A percentile compares a stretch with the other conserved stretches of the same genome.
Evolutionary conservation across 2,888 invertebrate species (phyloP).

Genomic region (Laspeyria flexula): DNA sequence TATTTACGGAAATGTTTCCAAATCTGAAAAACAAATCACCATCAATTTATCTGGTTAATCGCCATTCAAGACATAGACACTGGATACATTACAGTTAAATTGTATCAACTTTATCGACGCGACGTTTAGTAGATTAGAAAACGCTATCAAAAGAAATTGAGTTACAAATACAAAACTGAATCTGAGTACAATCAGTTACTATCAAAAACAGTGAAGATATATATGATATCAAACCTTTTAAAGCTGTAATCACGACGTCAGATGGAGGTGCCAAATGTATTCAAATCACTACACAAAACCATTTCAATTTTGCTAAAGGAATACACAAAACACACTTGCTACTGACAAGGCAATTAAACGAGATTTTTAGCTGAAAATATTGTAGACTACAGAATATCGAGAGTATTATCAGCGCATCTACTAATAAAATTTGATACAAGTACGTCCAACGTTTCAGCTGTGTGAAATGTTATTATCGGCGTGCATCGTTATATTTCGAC

Average conservation of each 20-base stretch:
- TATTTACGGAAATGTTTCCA: too few relatives aligned
- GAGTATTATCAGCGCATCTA: not conserved
- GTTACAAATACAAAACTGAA: too few relatives aligned
- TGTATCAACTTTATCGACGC: too few relatives aligned
- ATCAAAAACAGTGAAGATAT: not conserved
- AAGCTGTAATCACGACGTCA: not conserved
- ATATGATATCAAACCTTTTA: not conserved
- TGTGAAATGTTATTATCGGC: not conserved
- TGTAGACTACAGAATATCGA: conserved; percentile 27
- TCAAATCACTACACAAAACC: conserved; percentile 9
- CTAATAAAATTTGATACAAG: conserved; percentile 4
- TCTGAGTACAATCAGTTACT: too few relatives aligned
- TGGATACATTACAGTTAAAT: too few relatives aligned
- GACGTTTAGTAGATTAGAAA: too few relatives aligned
- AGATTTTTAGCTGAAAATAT: conserved; percentile 20
- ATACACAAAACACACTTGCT: conserved; percentile 17
- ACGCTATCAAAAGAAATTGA: too few relatives aligned
- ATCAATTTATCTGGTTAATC: too few relatives aligned
- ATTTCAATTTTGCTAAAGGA: conserved; percentile 13
- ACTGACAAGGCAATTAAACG: conserved; percentile 33
- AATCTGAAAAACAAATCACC: too few relatives aligned
- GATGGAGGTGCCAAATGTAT: not conserved
- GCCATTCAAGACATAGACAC: too few relatives aligned
- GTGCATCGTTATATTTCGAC: too few relatives aligned
- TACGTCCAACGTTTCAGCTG: not conserved